phyloP scores from a whole-genome alignment of 2,888 invertebrate species.

The Coenonympha arcania region DNA sequence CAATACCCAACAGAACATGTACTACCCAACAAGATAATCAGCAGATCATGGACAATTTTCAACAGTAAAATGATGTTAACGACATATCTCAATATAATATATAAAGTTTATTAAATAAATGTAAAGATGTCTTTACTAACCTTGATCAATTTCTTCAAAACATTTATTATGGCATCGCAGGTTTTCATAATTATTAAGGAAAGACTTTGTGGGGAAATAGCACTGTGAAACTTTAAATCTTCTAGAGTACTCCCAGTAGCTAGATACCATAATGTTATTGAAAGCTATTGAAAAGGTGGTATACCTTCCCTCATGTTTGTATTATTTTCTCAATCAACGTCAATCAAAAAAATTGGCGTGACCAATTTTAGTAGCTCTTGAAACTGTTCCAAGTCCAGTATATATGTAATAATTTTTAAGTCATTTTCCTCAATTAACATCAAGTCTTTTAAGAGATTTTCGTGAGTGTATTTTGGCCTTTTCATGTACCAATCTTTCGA shows the following conservation, averaged over 20 bases:
- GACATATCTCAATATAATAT: no score
- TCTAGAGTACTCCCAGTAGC: slow-evolving; percentile 25
- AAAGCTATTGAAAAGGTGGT: slow-evolving; percentile 25
- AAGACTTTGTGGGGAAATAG: slow-evolving; percentile 26
- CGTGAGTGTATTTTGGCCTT: no score
- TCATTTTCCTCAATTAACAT: no score
- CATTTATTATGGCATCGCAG: slow-evolving; percentile 24
- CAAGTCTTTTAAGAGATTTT: no score
- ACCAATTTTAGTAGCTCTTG: no score
- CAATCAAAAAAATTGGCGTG: no score
- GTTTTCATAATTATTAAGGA: slow-evolving; percentile 24
- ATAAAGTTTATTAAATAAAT: slow-evolving; percentile 18
- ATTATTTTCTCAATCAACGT: slow-evolving; percentile 13
- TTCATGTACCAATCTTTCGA: no score
- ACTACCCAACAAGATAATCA: slow-evolving; percentile 24
- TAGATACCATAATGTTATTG: slow-evolving; percentile 25
- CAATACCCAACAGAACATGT: slow-evolving; percentile 23
- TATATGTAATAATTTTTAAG: no score
- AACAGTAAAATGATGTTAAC: slow-evolving; percentile 18
- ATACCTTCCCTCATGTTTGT: slow-evolving; percentile 25
- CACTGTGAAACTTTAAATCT: slow-evolving; percentile 25
- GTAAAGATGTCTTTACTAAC: slow-evolving; percentile 15
- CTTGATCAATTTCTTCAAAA: slow-evolving; percentile 21
- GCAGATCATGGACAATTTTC: slow-evolving; percentile 11
- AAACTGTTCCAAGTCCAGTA: no score